These are phyloP conservation scores for Pelvicachromis taeniatus DNA, from an alignment of 2,113 vertebrate species.

Conservation along the genomic window DNA sequence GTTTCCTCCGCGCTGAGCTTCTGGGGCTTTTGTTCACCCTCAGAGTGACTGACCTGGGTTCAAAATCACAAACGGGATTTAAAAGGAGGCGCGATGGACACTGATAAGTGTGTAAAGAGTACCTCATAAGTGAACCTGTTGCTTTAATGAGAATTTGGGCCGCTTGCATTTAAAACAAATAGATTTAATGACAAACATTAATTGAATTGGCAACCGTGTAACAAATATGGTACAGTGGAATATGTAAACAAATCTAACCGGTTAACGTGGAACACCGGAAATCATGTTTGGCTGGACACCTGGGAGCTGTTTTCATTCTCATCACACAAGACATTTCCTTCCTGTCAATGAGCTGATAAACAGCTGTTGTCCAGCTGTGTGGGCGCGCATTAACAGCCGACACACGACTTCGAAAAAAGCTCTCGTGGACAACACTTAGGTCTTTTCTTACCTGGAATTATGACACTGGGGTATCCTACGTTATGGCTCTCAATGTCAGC, in stretches of 20 bases:
- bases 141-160: background rate
- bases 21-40: background rate
- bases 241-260: background rate
- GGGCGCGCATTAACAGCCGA: rapidly evolving
- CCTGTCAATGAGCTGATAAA: rapidly evolving
- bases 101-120: rapidly evolving
- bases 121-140: background rate
- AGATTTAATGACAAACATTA: background rate
- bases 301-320: background rate
- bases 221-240: background rate
- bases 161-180: background rate
- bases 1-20: background rate
- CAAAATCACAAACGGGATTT: background rate
- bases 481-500: constrained; percentile 41
- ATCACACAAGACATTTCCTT: background rate
- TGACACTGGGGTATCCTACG: rapidly evolving
- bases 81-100: background rate
- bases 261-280: background rate
- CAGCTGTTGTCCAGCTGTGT: background rate
- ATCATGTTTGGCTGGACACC: background rate
- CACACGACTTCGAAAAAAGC: rapidly evolving
- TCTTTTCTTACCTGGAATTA: constrained; percentile 27
- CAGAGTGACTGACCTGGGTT: rapidly evolving
- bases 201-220: background rate
- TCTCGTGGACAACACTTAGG: rapidly evolving